These are phyloP conservation scores for Spilosoma lubricipeda DNA, from an alignment of 2,888 invertebrate species.

Conservation along the genomic window DNA sequence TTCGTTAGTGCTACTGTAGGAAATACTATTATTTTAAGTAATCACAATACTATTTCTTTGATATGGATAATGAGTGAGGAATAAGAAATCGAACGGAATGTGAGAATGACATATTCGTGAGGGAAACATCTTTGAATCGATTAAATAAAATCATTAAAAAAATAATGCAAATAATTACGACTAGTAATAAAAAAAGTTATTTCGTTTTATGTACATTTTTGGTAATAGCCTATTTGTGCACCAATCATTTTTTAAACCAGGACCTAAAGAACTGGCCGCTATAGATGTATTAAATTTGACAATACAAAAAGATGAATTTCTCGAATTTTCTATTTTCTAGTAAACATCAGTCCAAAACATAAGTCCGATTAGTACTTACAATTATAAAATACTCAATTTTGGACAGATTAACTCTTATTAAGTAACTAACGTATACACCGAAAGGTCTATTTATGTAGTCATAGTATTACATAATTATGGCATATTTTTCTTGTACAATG, in stretches of 20 bases:
- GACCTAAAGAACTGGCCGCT: slow-evolving; percentile 21
- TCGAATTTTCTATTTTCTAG: slow-evolving; percentile 22
- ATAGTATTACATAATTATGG: slow-evolving; percentile 64
- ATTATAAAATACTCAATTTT: slow-evolving; percentile 51
- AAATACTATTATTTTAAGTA: background rate
- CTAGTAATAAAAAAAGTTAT: slow-evolving; percentile 67
- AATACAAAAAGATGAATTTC: background rate
- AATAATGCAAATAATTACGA: slow-evolving; percentile 53
- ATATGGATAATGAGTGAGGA: slow-evolving; percentile 12
- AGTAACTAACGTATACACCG: slow-evolving; percentile 57
- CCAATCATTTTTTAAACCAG: slow-evolving; percentile 29
- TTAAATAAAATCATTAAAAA: slow-evolving; percentile 40
- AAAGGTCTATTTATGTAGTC: slow-evolving; percentile 37
- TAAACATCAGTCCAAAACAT: slow-evolving; percentile 30
- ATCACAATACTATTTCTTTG: slow-evolving; percentile 3
- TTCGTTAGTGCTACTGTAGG: background rate
- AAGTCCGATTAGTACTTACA: slow-evolving; percentile 37
- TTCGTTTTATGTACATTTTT: slow-evolving; percentile 74
- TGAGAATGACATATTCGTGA: slow-evolving; percentile 33
- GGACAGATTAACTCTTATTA: slow-evolving; percentile 69
- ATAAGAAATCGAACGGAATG: slow-evolving; percentile 50
- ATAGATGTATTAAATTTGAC: background rate
- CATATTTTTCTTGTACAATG: slow-evolving; percentile 63
- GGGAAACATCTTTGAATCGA: slow-evolving; percentile 39
- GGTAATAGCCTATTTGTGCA: slow-evolving; percentile 61